Base-by-base conservation (phyloP, 2,888 invertebrate genomes). In the Calliopum simillimum region DNA sequence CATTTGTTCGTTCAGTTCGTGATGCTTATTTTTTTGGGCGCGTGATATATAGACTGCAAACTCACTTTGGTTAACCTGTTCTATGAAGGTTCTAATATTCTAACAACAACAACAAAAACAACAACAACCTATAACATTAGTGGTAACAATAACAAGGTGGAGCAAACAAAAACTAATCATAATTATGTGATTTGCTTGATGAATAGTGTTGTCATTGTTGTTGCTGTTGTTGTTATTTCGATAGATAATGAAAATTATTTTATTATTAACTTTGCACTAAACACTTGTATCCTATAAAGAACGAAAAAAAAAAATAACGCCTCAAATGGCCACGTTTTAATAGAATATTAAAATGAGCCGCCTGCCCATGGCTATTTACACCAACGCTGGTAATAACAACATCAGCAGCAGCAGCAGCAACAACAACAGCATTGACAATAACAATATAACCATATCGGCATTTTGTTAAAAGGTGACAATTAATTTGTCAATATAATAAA, bases 381-480 rank as follows among this genome's bases (percentile, higher is more conserved):
- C 19, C 63, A 23, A 8, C 56, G 56, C 51, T 21, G 19, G 49
- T 8, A 12, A 16, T 16, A 47, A 47, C 47, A 47, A 19, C 49
- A 68, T n/a, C 19, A 56, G 46, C 16, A 23, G 16, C 14, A 55
- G 13, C 16, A 12, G 46, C 44, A 33, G 43, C 49, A 53, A 16
- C 49, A 11, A 16, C 46, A 58, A 44, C 41, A 46, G 5, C 11
- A 62, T 3, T 47, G 47, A 13, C 47, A 47, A 25, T 25, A 58
- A 44, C 16, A 23, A 59, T 63, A 19, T 58, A 19, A 68, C 65
- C 46, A 56, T 16, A 64, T 44, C 12, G 69, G 56, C 79, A 78
- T 81, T 82, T 83, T 82, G 83, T 83, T 79, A 78, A 81, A 79
- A 82, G 84, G 82, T 83, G 82, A 82, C 84, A 82, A 84, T 81